Conservation (phyloP, 2,113 vertebrate genomes). For the Gopherus flavomarginatus region DNA sequence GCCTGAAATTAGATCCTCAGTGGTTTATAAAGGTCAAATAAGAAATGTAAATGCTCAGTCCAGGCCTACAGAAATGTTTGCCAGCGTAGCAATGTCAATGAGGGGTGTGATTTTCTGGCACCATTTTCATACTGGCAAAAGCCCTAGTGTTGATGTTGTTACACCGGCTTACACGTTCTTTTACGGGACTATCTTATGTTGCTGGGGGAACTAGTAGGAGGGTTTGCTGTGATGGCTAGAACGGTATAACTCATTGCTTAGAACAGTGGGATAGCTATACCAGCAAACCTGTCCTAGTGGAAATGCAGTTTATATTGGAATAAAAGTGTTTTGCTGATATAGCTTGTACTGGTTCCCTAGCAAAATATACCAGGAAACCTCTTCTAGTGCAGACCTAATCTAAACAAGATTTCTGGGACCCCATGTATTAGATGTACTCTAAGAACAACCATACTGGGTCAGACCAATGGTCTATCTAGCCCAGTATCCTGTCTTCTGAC, state of each 20-base stretch:
- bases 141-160: background rate
- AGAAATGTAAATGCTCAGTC: conserved; percentile 39
- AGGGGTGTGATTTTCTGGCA: background rate
- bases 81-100: background rate
- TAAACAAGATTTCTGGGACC: conserved; percentile 46
- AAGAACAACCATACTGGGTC: background rate
- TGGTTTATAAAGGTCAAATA: conserved; percentile 45
- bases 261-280: background rate
- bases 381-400: background rate
- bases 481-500: background rate
- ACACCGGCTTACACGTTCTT: background rate
- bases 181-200: background rate
- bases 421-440: conserved; percentile 60
- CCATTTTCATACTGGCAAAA: background rate
- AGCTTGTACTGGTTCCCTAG: background rate
- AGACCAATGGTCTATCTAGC: background rate
- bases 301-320: background rate
- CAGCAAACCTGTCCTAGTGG: background rate
- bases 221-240: background rate
- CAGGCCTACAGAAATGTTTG: background rate
- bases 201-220: background rate
- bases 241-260: background rate
- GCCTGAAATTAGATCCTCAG: background rate
- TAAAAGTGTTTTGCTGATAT: background rate
- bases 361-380: background rate